phyloP scores from a whole-genome alignment of 2,888 invertebrate genomes.

The Marasmarcha lunaedactyla region DNA sequence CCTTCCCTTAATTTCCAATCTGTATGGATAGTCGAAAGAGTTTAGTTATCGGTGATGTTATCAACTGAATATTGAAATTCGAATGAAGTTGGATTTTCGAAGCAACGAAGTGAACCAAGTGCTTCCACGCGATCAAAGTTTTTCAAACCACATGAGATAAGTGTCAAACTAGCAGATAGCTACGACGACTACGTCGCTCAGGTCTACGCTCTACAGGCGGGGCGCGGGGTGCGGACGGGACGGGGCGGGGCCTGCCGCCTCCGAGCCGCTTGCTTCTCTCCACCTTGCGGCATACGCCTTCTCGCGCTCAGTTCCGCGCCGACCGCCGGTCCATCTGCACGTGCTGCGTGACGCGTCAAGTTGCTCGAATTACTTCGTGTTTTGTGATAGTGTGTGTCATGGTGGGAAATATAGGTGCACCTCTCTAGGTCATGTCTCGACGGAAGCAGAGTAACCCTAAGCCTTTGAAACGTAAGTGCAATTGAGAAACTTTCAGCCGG shows the following conservation, averaged over 20 bases:
- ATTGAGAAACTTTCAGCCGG: neutral
- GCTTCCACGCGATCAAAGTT: too few species aligned
- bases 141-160: too few species aligned
- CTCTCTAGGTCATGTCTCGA: conserved; percentile 82
- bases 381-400: conserved; percentile 41
- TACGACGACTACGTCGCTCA: conserved; percentile 23
- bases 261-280: neutral
- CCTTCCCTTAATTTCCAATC: too few species aligned
- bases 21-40: too few species aligned
- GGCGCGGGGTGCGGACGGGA: conserved; percentile 17
- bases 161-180: conserved; percentile 1
- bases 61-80: too few species aligned
- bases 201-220: conserved; percentile 17
- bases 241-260: conserved; percentile 30
- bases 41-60: too few species aligned
- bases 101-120: too few species aligned
- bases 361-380: conserved; percentile 20
- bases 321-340: conserved; percentile 26
- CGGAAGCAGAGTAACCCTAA: conserved; percentile 97
- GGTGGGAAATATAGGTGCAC: conserved; percentile 37
- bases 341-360: conserved; percentile 18
- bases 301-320: conserved; percentile 28
- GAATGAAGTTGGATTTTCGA: too few species aligned
- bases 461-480: conserved; percentile 90
- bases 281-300: conserved; percentile 3